Evolutionary conservation across 2,888 invertebrate genomes (phyloP).

Genomic region (Pomacea canaliculata): DNA sequence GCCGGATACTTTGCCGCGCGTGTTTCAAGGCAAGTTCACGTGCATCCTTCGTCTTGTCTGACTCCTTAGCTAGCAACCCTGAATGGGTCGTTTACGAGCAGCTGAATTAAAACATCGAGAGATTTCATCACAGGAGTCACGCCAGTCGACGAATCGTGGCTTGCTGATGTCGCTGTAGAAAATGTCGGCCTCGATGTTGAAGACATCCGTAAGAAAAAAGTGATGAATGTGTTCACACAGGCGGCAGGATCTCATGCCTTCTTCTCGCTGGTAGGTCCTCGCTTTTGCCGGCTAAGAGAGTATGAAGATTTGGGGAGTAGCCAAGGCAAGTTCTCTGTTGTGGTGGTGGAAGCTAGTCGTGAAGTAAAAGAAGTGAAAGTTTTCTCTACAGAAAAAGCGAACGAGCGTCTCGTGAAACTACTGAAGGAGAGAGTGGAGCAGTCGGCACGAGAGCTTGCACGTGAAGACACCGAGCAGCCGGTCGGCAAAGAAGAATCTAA

Average conservation of each 20-base stretch:
- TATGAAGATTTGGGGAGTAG: slow-evolving; percentile 38
- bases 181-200: slow-evolving; percentile 37
- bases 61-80: slow-evolving; percentile 45
- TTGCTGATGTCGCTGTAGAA: slow-evolving; percentile 32
- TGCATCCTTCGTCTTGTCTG: slow-evolving; percentile 61
- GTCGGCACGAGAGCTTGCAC: slow-evolving; percentile 24
- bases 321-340: slow-evolving; percentile 31
- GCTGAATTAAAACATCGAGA: slow-evolving; percentile 48
- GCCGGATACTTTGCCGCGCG: slow-evolving; percentile 51
- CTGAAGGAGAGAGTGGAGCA: slow-evolving; percentile 6
- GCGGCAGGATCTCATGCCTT: slow-evolving; percentile 43
- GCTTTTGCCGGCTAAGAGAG: slow-evolving; percentile 39
- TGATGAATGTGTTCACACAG: slow-evolving; percentile 34
- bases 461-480: slow-evolving; percentile 33
- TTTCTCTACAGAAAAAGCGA: slow-evolving; percentile 29
- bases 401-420: background rate
- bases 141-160: slow-evolving; percentile 45
- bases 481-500: slow-evolving; percentile 30
- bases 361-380: slow-evolving; percentile 43
- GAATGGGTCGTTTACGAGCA: slow-evolving; percentile 57
- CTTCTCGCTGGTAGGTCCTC: slow-evolving; percentile 46
- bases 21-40: slow-evolving; percentile 40
- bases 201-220: slow-evolving; percentile 31
- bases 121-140: slow-evolving; percentile 57
- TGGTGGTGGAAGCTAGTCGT: slow-evolving; percentile 48